Base-by-base conservation (phyloP, 2,113 vertebrate genomes). In the Euleptes europaea region DNA sequence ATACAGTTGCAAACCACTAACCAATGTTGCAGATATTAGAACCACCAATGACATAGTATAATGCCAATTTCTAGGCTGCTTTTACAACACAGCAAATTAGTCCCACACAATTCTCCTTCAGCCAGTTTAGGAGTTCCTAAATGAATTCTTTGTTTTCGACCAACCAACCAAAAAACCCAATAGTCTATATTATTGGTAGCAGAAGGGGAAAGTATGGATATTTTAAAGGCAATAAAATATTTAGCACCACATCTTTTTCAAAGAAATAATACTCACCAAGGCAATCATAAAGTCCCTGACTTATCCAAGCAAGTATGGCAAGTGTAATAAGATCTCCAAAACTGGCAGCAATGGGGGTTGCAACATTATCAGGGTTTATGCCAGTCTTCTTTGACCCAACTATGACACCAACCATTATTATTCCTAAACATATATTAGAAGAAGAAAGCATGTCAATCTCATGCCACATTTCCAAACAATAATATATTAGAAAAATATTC, bases 351-450 rank as follows among this genome's bases (percentile, higher is more conserved):
- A 99, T 99, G 54, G 98, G 99, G 10, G 98, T 99, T 78, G 98
- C 98, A 84, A 99, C 98, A 0, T 99, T 99, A 95, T 99, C 98
- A 77, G 98, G 99, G 93, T 99, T 99, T 93, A 99, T 98, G 63
- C 98, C 98, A 0, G 98, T 99, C 95, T 99, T 99, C 97, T 99
- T 99, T 0, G 98, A 99, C 60, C 98, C 98, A 92, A 99, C 98
- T 11, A 99, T 99, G 89, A 99, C 99, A 26, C 98, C 98, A 91
- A 99, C 98, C 98, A 99, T 99, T 94, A 99, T 98, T 94, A 99
- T 97, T 91, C 99, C 98, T 98, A 91, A 70, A 92, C 19, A 57
- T 35, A 38, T 51, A 90, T 85, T 9, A 74, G 78, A 67, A 92
- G 69, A 78, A 1, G 33, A 90, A 79, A 92, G 31, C 17, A 54